Conservation (phyloP, 2,888 invertebrate species). For the Villa cingulata region DNA sequence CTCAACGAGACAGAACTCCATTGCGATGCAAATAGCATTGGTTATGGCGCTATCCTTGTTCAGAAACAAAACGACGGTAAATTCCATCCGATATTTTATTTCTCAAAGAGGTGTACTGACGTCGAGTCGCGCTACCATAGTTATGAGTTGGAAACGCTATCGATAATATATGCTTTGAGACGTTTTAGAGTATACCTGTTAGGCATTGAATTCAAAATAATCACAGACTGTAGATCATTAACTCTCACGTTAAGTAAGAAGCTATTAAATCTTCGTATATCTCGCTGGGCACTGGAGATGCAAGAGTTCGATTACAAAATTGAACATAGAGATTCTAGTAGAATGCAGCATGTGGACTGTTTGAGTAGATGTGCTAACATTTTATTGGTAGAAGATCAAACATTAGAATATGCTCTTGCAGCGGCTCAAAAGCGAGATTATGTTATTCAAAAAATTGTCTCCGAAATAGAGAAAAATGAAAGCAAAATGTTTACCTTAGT, state of each 20-base stretch:
- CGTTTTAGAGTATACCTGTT: constrained; percentile 14
- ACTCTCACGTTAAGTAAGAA: constrained; percentile 11
- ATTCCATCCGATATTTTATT: constrained; percentile 20
- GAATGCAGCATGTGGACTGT: constrained; percentile 16
- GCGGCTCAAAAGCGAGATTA: constrained; percentile 13
- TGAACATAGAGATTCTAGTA: constrained; percentile 10
- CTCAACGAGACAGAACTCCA: constrained; percentile 17
- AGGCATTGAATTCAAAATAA: constrained; percentile 15
- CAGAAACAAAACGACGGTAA: constrained; percentile 12
- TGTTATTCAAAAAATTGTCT: constrained; percentile 13
- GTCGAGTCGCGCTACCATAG: constrained; percentile 11
- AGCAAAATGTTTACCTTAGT: constrained; percentile 6
- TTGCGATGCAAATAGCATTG: constrained; percentile 17
- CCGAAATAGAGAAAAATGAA: constrained; percentile 13
- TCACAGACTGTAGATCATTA: constrained; percentile 15
- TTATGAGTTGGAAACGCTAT: constrained; percentile 16
- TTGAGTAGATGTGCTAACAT: constrained; percentile 11
- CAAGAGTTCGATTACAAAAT: constrained; percentile 11
- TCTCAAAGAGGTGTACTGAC: constrained; percentile 12
- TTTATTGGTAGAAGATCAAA: constrained; percentile 6
- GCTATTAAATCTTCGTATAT: constrained; percentile 15
- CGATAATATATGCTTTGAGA: constrained; percentile 17
- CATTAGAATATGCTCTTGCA: constrained; percentile 10
- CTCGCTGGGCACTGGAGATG: constrained; percentile 13
- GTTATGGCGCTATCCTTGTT: background rate